phyloP scores from a whole-genome alignment of 2,888 invertebrate species.

The Eudemis profundana region DNA sequence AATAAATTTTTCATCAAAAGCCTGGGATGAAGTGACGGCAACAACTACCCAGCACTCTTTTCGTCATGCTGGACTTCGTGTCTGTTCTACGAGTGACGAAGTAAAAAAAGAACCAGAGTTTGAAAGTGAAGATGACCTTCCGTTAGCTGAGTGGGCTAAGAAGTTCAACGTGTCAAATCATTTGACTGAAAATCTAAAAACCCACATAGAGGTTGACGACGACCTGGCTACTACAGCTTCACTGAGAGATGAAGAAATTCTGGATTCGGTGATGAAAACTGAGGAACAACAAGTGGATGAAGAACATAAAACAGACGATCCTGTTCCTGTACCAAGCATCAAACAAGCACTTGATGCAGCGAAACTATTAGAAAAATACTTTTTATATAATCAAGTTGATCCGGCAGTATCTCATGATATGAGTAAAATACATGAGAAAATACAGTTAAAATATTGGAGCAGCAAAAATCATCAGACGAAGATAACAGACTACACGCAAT shows the following conservation, averaged over 20 bases:
- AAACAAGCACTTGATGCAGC: conserved; percentile 46
- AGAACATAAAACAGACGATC: too few relatives aligned
- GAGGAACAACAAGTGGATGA: conserved; percentile 46
- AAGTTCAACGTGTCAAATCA: conserved; percentile 48
- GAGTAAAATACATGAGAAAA: conserved; percentile 8
- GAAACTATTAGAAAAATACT: conserved; percentile 32
- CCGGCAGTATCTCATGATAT: background rate
- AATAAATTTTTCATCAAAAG: conserved; percentile 46
- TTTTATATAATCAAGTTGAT: conserved; percentile 6
- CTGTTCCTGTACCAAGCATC: conserved; percentile 46
- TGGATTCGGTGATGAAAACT: conserved; percentile 48
- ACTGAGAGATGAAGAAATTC: conserved; percentile 48
- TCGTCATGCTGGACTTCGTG: conserved; percentile 44
- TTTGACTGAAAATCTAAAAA: conserved; percentile 45
- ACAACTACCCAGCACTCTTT: conserved; percentile 44
- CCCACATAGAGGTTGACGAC: conserved; percentile 47
- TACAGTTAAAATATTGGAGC: conserved; percentile 42
- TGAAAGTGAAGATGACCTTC: conserved; percentile 45
- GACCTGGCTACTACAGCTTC: conserved; percentile 46
- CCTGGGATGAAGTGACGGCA: conserved; percentile 45
- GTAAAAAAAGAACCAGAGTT: too few relatives aligned
- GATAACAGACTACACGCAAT: conserved; percentile 43
- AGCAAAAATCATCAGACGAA: conserved; percentile 45
- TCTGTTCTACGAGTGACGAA: too few relatives aligned
- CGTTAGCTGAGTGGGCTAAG: conserved; percentile 42